Base-by-base conservation (phyloP, 1,140 invertebrate genomes). In the Idris sp. region DNA sequence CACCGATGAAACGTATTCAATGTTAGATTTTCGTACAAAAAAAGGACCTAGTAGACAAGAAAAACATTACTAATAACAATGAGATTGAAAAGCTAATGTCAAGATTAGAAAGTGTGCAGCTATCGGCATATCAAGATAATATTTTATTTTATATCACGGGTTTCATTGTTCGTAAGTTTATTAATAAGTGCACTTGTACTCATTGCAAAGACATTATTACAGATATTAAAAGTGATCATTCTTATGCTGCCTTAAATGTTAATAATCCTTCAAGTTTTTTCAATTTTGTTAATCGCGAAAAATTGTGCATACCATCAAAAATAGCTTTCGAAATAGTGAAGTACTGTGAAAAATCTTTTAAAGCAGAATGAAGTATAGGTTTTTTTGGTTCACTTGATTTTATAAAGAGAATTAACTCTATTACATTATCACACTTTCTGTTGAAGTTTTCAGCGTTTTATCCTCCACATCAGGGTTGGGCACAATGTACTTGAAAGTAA, bases 21-120 rank as follows among this genome's bases (percentile, higher is more conserved):
- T 59, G 18, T 69, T 69, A 33, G 41, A 58, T 25, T 69, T 58
- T 51, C 41, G 48, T 31, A 16, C 18, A 25, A 43, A 53, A 25
- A 36, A 18, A 26, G n/a, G n/a, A n/a, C n/a, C n/a, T n/a, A n/a
- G n/a, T n/a, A n/a, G n/a, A n/a, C 22, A 30, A 11, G 13, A 28
- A 33, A 15, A n/a, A 0, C n/a, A 19, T 10, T 13, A 35, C n/a
- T 48, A 8, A 46, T 6, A 13, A 6, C 19, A 18, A 16, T 28
- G 19, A 41, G 7, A 22, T 22, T 5, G 7, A 33, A 22, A 26
- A 51, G 0, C 38, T 51, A 9, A n/a, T 51, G 19, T 1, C 1
- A 7, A 4, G 7, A 10, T 18, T 51, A 14, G 31, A 38, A 9
- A 51, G 11, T 36, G 4, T 25, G 3, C 1, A 35, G n/a, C 15